These are phyloP conservation scores for Meandrina meandrites DNA, from an alignment of 92 coral and sea anemone species.

Conservation along the genomic window DNA sequence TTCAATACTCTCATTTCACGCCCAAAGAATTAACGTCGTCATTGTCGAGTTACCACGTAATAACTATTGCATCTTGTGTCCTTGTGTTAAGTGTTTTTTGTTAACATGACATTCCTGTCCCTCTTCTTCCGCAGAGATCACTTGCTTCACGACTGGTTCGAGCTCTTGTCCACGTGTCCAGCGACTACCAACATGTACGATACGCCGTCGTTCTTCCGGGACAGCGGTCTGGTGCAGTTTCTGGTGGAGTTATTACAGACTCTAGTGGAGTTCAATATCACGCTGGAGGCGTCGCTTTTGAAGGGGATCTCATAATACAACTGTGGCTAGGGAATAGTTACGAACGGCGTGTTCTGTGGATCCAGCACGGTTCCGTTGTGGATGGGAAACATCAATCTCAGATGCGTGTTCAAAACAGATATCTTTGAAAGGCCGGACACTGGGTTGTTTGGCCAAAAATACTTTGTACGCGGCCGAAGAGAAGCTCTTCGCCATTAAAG, in stretches of 20 bases:
- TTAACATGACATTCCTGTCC: constrained; percentile 5
- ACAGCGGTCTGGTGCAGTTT: constrained; percentile 84
- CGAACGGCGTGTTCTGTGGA: background rate
- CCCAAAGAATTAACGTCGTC: no score
- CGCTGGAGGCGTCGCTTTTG: constrained; percentile 87
- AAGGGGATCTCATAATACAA: constrained; percentile 82
- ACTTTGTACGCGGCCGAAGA: background rate
- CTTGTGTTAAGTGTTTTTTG: background rate
- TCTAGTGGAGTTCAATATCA: constrained; percentile 88
- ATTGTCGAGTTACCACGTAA: no score
- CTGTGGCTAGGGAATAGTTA: background rate
- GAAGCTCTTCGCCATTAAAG: background rate
- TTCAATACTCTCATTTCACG: no score
- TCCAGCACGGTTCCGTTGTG: background rate
- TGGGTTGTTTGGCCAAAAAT: background rate
- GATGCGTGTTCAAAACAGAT: background rate
- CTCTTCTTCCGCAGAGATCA: constrained; percentile 72
- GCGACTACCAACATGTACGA: constrained; percentile 99
- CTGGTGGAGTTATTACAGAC: constrained; percentile 84
- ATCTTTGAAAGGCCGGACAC: background rate
- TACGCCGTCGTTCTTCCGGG: constrained; percentile 89
- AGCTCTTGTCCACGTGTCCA: constrained; percentile 91
- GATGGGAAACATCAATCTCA: background rate
- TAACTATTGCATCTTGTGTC: no score
- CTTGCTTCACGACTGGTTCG: constrained; percentile 90